phyloP scores from a whole-genome alignment of 2,888 invertebrate species.

The Ptychoptera albimana region DNA sequence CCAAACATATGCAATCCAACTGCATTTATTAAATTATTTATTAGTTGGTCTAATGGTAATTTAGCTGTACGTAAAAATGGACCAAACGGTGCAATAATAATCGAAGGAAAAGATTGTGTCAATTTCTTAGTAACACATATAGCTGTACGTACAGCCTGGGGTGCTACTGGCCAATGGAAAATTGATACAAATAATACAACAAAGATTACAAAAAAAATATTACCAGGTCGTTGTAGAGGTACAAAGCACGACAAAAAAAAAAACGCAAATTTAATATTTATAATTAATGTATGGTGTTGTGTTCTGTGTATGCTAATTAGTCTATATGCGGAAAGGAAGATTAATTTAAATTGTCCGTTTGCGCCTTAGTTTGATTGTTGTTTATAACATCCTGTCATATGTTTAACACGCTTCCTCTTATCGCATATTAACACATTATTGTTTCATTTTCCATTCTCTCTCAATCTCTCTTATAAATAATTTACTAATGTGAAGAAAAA shows the following conservation, averaged over 20 bases:
- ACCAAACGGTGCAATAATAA: conserved; percentile 33
- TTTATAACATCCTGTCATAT: too few relatives aligned
- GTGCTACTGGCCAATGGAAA: conserved; percentile 46
- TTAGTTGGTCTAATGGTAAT: conserved; percentile 41
- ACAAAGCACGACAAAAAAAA: neutral
- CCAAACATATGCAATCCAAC: conserved; percentile 39
- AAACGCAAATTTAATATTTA: neutral
- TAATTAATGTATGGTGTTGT: too few relatives aligned
- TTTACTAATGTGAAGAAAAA: neutral
- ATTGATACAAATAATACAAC: conserved; percentile 23
- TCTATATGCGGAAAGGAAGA: too few relatives aligned
- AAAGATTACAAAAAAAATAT: conserved; percentile 3
- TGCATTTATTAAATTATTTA: conserved; percentile 38
- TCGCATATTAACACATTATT: too few relatives aligned
- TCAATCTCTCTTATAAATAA: too few relatives aligned
- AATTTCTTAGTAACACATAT: conserved; percentile 44
- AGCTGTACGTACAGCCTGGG: conserved; percentile 48
- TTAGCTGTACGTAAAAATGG: conserved; percentile 34
- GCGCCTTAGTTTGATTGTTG: too few relatives aligned
- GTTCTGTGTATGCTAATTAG: too few relatives aligned
- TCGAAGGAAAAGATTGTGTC: conserved; percentile 43
- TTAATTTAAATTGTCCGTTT: too few relatives aligned
- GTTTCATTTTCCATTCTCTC: too few relatives aligned
- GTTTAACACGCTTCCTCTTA: too few relatives aligned
- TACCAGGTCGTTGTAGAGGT: neutral